Base-by-base conservation (phyloP, 1,140 invertebrate species). In the Zophobas atratus region DNA sequence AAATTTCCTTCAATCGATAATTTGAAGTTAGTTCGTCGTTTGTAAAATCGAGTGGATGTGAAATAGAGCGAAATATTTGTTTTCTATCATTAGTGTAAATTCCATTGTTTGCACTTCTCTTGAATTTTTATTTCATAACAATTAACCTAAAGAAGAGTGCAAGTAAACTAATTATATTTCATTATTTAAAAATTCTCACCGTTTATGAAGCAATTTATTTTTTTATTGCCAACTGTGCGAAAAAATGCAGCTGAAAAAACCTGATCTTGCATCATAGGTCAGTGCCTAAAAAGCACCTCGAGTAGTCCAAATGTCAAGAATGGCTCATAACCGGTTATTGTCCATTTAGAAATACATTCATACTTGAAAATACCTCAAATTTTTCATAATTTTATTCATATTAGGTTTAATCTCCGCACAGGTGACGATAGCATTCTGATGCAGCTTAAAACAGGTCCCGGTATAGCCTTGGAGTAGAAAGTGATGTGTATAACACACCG, bases 401-500 rank as follows among this genome's bases (percentile, higher is more conserved):
- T 8, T 2, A 2, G 33, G 33, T 34, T 57, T 57, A 67, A 67
- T 67, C 43, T 41, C 39, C 33, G 43, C 8, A 38, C 39, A 67
- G 60, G n/a, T 67, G 56, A 60, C 20, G 49, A 53, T 38, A 36
- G 60, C 60, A 67, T 67, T 67, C 60, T 67, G 60, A 67, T 67
- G n/a, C 57, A 32, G 1, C 5, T 41, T 60, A 6, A 38, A 72
- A 49, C 46, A 72, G 70, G 70, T 75, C 73, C 74, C 48, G 8
- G 48, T 76, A 67, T 51, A 63, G 74, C 48, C 43, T 76, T 63
- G 32, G 41, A 76, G 57, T 76, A 76, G 74, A 76, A 76, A 76
- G 74, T 76, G 74, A 76, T 76, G 74, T 76, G 48, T 76, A 76
- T 67, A 67, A 67, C 56, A 76, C 34, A 39, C 74, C 74, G 43